These are phyloP conservation scores for Ophion obscuratus DNA, from an alignment of 2,888 invertebrate species.

Conservation along the genomic window DNA sequence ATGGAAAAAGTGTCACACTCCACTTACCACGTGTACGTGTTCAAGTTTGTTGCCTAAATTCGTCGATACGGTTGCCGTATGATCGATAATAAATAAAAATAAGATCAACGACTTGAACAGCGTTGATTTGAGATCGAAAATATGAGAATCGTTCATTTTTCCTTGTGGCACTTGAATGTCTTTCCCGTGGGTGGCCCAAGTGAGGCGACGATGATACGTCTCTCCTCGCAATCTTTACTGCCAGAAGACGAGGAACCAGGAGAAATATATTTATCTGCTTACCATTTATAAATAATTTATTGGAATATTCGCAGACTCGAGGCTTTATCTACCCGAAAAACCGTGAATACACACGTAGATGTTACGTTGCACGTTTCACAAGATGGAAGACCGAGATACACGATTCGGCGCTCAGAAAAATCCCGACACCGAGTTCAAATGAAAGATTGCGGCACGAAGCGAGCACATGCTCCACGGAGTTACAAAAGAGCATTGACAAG, in stretches of 20 bases:
- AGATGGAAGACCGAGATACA: neutral
- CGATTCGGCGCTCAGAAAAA: slow-evolving; percentile 11
- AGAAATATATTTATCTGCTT: neutral
- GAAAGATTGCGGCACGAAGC: slow-evolving; percentile 21
- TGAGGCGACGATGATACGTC: neutral
- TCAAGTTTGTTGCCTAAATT: slow-evolving; percentile 61
- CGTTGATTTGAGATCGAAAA: neutral
- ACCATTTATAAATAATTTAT: neutral
- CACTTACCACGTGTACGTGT: slow-evolving; percentile 75
- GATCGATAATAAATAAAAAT: slow-evolving; percentile 27
- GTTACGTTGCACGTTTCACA: neutral
- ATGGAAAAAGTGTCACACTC: neutral
- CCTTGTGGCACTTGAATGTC: neutral
- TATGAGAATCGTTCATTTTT: neutral
- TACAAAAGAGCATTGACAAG: slow-evolving; percentile 53
- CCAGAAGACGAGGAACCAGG: neutral
- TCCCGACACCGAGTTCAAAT: slow-evolving; percentile 2
- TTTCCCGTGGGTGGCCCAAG: neutral
- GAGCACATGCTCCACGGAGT: slow-evolving; percentile 24
- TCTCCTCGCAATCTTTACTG: neutral
- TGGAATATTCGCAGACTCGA: neutral
- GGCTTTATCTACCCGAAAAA: neutral
- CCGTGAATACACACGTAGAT: neutral
- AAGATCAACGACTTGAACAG: slow-evolving; percentile 12
- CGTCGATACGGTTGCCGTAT: neutral